Conservation (phyloP, 2,797 vertebrate genomes). For the Arnoldichthys spilopterus region DNA sequence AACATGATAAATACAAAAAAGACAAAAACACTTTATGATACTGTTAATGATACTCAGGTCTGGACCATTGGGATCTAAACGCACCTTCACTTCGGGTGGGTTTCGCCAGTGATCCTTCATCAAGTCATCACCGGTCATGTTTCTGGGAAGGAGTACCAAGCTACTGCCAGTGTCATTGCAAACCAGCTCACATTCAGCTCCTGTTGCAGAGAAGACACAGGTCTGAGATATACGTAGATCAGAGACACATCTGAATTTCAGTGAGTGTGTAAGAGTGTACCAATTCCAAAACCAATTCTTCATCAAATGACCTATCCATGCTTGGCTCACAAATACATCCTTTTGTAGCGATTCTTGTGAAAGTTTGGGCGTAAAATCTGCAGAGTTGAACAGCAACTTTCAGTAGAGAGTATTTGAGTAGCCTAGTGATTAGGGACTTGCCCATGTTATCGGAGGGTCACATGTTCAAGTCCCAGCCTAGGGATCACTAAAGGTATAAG, state of each 20-base stretch:
- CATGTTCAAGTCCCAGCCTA: no score
- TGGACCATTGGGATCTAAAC: conserved; percentile 36
- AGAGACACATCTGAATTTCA: background rate
- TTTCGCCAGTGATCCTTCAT: conserved; percentile 90
- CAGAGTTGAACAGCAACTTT: no score
- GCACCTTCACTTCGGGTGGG: conserved; percentile 91
- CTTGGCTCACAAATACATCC: no score
- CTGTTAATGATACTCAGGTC: conserved; percentile 1
- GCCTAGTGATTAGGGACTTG: no score
- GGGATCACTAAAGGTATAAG: no score
- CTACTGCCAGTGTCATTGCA: conserved; percentile 91
- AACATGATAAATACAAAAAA: conserved; percentile 42
- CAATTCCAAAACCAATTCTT: no score
- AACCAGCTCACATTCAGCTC: conserved; percentile 87
- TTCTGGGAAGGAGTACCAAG: conserved; percentile 88
- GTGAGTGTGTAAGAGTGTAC: no score
- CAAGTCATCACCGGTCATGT: conserved; percentile 83
- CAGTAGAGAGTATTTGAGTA: no score
- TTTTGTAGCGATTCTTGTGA: no score
- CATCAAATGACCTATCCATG: no score
- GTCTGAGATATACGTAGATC: background rate
- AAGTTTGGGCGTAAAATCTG: no score
- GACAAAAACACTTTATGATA: conserved; percentile 8
- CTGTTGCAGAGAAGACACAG: conserved; percentile 66
- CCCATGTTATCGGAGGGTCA: no score